phyloP scores from a whole-genome alignment of 2,113 vertebrate genomes.

The Promerops cafer region DNA sequence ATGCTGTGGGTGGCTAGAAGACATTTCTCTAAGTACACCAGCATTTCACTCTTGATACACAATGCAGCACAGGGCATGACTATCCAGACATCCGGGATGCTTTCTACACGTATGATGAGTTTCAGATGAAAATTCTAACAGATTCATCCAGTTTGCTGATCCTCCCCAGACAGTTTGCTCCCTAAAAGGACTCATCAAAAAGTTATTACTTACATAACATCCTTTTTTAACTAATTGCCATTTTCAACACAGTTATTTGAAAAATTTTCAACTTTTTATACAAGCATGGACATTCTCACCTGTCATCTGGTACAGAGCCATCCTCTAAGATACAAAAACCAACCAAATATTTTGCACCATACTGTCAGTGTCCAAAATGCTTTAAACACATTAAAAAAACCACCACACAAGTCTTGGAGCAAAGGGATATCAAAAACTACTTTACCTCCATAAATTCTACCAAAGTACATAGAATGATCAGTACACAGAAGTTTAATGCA shows the following conservation, averaged over 20 bases:
- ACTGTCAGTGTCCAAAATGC: not conserved
- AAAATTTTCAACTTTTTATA: not conserved
- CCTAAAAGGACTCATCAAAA: not conserved
- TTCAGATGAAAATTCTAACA: not conserved
- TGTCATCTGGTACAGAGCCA: not conserved
- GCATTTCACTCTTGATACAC: not conserved
- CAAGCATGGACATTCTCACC: not conserved
- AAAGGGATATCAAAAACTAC: not conserved
- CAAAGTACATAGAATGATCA: not conserved
- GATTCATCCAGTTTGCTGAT: not conserved
- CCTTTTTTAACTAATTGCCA: not conserved
- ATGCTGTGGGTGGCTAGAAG: constrained; percentile 8
- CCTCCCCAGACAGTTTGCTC: not conserved
- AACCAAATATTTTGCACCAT: not conserved
- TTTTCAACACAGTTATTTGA: not conserved
- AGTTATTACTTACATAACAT: not conserved
- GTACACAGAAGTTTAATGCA: not conserved
- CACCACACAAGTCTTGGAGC: not conserved
- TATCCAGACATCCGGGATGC: not conserved
- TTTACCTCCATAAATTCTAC: not conserved
- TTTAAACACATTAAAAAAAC: not conserved
- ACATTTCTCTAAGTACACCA: not conserved
- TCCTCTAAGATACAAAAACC: not conserved
- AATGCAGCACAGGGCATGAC: not conserved
- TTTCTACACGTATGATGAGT: not conserved